These are phyloP conservation scores for Drosophila lacteicornis DNA, from an alignment of 1,140 invertebrate genomes.

Conservation along the genomic window DNA sequence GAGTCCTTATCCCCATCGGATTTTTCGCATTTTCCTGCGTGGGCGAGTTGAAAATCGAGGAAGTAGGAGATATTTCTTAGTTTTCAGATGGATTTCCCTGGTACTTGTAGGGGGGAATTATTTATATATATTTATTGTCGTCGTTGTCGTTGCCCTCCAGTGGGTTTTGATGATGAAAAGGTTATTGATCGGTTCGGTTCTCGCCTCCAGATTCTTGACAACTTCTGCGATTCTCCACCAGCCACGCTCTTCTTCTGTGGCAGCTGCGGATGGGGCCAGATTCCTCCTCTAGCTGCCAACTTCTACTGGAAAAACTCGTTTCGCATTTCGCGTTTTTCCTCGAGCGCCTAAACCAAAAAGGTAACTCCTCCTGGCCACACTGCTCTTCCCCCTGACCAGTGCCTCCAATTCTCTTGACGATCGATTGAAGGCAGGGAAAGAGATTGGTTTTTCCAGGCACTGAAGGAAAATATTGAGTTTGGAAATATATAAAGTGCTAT, in stretches of 20 bases:
- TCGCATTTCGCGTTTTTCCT: slow-evolving; percentile 38
- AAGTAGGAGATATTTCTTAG: slow-evolving; percentile 1
- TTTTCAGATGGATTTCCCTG: background rate
- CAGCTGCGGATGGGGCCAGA: slow-evolving; percentile 36
- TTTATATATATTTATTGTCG: background rate
- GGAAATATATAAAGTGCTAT: too few species aligned
- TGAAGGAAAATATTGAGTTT: background rate
- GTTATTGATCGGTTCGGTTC: slow-evolving; percentile 47
- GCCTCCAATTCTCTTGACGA: background rate
- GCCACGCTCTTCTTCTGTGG: background rate
- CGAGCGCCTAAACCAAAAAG: slow-evolving; percentile 7
- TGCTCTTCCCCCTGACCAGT: background rate
- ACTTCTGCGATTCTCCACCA: slow-evolving; percentile 15
- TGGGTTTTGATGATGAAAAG: slow-evolving; percentile 34
- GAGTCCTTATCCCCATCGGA: background rate
- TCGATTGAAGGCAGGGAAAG: slow-evolving; percentile 3
- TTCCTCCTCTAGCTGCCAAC: slow-evolving; percentile 11
- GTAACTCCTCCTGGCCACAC: slow-evolving; percentile 19
- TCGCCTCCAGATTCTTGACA: slow-evolving; percentile 45
- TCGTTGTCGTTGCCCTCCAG: slow-evolving; percentile 7
- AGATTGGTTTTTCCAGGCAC: slow-evolving; percentile 15
- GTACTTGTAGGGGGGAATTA: background rate
- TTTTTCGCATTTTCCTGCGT: background rate
- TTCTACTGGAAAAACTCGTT: slow-evolving; percentile 49
- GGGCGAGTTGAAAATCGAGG: background rate